phyloP scores from a whole-genome alignment of 2,797 vertebrate genomes.

The Gadopsis marmoratus region DNA sequence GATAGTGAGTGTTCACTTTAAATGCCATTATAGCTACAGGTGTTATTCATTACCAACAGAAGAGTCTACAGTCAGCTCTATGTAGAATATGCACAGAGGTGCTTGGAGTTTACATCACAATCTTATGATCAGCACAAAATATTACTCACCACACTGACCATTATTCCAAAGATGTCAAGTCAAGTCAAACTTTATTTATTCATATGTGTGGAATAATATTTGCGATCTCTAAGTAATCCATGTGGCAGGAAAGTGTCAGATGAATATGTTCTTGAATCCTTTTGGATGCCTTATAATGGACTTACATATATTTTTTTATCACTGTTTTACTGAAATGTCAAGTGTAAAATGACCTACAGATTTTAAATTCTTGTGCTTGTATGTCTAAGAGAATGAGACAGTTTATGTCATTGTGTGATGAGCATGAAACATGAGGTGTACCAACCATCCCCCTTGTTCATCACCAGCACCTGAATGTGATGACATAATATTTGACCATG shows the following conservation, averaged over 20 bases:
- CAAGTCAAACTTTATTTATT: too few species aligned
- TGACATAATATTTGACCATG: constrained; percentile 56
- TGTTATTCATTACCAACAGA: not conserved
- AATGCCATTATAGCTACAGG: too few species aligned
- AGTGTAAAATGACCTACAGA: not conserved
- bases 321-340: not conserved
- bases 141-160: not conserved
- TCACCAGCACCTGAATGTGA: constrained; percentile 48
- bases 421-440: constrained; percentile 7
- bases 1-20: not conserved
- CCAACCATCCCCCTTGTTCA: constrained; percentile 12
- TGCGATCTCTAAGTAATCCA: not conserved
- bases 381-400: constrained; percentile 1
- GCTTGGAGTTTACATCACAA: too few species aligned
- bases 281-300: not conserved
- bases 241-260: not conserved
- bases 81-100: not conserved
- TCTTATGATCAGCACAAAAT: not conserved
- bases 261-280: too few species aligned
- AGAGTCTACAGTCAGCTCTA: not conserved
- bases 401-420: constrained; percentile 3
- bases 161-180: not conserved
- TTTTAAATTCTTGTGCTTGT: not conserved
- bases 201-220: not conserved
- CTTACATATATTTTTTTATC: not conserved